Percentiles rank a stretch among this genome's conserved stretches.
Evolutionary conservation across 2,888 invertebrate species (phyloP).

Genomic region (Sarcophaga caerulescens): DNA sequence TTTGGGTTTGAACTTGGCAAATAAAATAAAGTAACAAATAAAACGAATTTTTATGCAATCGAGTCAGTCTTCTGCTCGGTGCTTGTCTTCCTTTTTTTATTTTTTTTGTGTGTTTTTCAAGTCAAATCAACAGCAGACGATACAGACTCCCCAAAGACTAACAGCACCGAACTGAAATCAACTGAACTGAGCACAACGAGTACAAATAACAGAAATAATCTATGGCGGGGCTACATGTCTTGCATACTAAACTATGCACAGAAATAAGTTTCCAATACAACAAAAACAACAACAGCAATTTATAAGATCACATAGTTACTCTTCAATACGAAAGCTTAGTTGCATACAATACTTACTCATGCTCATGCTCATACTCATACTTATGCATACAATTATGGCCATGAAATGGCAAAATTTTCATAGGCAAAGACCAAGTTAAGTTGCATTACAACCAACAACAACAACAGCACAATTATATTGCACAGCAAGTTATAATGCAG

Average conservation of each 20-base stretch:
- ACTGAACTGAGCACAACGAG: slow-evolving; percentile 11
- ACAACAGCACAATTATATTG: neutral
- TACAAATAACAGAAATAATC: slow-evolving; percentile 61
- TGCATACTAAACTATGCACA: slow-evolving; percentile 47
- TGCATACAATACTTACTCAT: neutral
- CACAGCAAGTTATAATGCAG: neutral
- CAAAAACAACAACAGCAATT: slow-evolving; percentile 13
- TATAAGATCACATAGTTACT: slow-evolving; percentile 23
- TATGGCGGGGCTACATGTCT: slow-evolving; percentile 54
- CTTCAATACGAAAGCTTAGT: neutral
- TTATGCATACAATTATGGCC: slow-evolving; percentile 48
- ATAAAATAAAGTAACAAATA: slow-evolving; percentile 64
- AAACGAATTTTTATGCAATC: slow-evolving; percentile 49
- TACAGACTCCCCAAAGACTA: slow-evolving; percentile 64
- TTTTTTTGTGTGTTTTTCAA: slow-evolving; percentile 15
- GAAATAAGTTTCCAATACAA: slow-evolving; percentile 21
- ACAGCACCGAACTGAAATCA: neutral
- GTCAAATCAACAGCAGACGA: slow-evolving; percentile 57
- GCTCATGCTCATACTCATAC: neutral
- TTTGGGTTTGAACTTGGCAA: slow-evolving; percentile 61
- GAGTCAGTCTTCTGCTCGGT: neutral
- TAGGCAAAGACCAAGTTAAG: slow-evolving; percentile 53
- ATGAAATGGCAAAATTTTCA: slow-evolving; percentile 39
- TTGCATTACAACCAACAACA: slow-evolving; percentile 13
- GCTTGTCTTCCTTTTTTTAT: neutral